Percentiles rank a stretch among this genome's conserved stretches.
Conservation (phyloP, 2,888 invertebrate species). For the Ecdyonurus torrentis region DNA sequence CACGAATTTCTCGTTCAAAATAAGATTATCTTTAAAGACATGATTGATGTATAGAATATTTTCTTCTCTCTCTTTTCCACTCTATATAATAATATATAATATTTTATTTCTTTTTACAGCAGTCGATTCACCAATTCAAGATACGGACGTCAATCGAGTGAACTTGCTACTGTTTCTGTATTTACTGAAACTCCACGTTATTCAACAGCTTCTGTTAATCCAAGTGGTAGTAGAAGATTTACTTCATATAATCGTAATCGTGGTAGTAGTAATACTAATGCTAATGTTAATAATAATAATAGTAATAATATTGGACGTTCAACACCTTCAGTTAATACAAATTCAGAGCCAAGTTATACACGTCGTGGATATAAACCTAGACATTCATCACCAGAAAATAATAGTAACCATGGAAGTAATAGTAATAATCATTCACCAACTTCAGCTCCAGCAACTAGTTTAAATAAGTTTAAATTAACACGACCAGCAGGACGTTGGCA, state of each 20-base stretch:
- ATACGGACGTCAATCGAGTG: slow-evolving; percentile 29
- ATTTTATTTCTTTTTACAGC: neutral
- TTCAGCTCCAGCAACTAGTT: slow-evolving; percentile 33
- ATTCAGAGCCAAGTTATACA: slow-evolving; percentile 4
- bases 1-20: no score
- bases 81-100: neutral
- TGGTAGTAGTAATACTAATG: slow-evolving; percentile 16
- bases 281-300: slow-evolving; percentile 18
- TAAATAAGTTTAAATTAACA: slow-evolving; percentile 68
- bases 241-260: neutral
- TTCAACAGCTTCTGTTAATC: slow-evolving; percentile 31
- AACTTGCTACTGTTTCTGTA: slow-evolving; percentile 44
- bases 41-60: neutral
- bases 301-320: neutral
- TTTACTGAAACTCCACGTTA: slow-evolving; percentile 39
- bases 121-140: slow-evolving; percentile 21
- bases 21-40: neutral
- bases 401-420: neutral
- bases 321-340: slow-evolving; percentile 8
- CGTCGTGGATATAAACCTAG: slow-evolving; percentile 43
- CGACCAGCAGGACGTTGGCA: slow-evolving; percentile 77
- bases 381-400: neutral
- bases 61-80: neutral
- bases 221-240: slow-evolving; percentile 27
- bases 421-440: neutral